Evolutionary conservation across 2,113 vertebrate genomes (phyloP).

Genomic region (Scomber japonicus): DNA sequence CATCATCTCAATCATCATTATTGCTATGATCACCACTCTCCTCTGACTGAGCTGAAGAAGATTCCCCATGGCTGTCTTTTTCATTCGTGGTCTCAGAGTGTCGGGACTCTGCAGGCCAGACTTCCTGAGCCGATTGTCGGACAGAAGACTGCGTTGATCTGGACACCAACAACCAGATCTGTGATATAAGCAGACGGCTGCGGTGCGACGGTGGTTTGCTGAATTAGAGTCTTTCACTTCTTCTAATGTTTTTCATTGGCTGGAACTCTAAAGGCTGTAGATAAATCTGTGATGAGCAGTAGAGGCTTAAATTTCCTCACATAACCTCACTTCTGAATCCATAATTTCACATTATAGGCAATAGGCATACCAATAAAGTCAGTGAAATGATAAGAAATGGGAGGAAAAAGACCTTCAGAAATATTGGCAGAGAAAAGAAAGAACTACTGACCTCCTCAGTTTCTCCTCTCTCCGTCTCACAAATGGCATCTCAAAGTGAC

Average conservation of each 20-base stretch:
- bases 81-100: conserved; percentile 1
- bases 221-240: conserved; percentile 9
- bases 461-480: conserved; percentile 35
- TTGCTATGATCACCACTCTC: conserved; percentile 38
- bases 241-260: neutral
- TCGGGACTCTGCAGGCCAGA: conserved; percentile 18
- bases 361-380: neutral
- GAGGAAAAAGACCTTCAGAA: neutral
- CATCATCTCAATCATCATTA: conserved; percentile 63
- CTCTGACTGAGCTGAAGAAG: conserved; percentile 44
- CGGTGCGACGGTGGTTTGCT: neutral
- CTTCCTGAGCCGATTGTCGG: conserved; percentile 11
- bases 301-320: neutral
- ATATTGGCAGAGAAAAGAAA: conserved; percentile 22
- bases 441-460: conserved; percentile 46
- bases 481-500: conserved; percentile 60
- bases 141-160: neutral
- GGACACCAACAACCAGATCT: too few species aligned
- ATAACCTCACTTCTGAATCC: neutral
- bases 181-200: too few species aligned
- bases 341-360: neutral
- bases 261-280: neutral
- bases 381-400: conserved; percentile 2
- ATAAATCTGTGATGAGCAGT: neutral
- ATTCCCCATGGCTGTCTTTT: conserved; percentile 33